Percentiles rank a stretch among this genome's conserved stretches.
Evolutionary conservation across 1,140 invertebrate species (phyloP).

Genomic region (Metaphire vulgaris): DNA sequence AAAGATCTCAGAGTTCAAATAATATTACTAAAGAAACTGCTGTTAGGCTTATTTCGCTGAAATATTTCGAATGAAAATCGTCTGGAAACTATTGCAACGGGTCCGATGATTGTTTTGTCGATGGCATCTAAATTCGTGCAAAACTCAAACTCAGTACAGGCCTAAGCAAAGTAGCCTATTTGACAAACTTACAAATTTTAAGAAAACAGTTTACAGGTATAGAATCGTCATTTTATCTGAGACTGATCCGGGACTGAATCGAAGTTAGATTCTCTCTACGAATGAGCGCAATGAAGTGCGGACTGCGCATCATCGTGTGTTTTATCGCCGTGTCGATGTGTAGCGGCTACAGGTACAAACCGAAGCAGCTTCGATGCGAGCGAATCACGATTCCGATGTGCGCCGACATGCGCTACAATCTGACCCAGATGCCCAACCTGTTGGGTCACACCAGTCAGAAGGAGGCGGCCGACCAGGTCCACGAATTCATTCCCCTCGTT

Average conservation of each 20-base stretch:
- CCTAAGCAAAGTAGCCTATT: too few relatives aligned
- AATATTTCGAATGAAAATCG: too few relatives aligned
- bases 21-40: too few relatives aligned
- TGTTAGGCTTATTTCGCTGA: too few relatives aligned
- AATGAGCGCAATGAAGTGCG: too few relatives aligned
- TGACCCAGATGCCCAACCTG: conserved; percentile 92
- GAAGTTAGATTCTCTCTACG: neutral
- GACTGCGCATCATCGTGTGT: neutral
- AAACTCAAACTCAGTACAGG: too few relatives aligned
- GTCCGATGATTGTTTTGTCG: too few relatives aligned
- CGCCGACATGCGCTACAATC: conserved; percentile 84
- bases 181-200: neutral
- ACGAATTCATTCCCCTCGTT: conserved; percentile 34
- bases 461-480: conserved; percentile 64
- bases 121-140: too few relatives aligned
- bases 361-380: conserved; percentile 60
- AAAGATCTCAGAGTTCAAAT: too few relatives aligned
- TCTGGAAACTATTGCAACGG: too few relatives aligned
- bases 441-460: conserved; percentile 88
- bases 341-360: neutral
- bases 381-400: conserved; percentile 86
- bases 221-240: neutral
- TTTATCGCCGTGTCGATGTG: neutral
- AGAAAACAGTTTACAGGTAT: neutral
- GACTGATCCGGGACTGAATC: neutral